Evolutionary conservation across 1,140 invertebrate genomes (phyloP).

Genomic region (Mamestra configurata): DNA sequence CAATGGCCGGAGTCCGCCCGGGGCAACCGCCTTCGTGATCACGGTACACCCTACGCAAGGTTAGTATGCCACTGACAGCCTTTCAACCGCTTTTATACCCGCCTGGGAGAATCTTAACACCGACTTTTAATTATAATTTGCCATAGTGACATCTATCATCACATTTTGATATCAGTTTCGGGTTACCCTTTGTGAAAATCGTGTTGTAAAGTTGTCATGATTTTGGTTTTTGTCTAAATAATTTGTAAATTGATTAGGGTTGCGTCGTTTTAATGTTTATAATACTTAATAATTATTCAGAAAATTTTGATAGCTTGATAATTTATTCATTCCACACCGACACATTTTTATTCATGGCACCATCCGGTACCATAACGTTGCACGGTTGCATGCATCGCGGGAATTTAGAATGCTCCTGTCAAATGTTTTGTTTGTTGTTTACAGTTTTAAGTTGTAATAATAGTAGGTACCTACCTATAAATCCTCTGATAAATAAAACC

Average conservation of each 20-base stretch:
- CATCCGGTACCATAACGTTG: neutral
- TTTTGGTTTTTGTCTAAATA: neutral
- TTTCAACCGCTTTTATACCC: slow-evolving; percentile 65
- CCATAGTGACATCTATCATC: slow-evolving; percentile 77
- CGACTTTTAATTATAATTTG: slow-evolving; percentile 64
- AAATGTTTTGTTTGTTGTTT: neutral
- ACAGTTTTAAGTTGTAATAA: no score
- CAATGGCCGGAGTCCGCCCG: slow-evolving; percentile 81
- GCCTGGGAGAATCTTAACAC: slow-evolving; percentile 60
- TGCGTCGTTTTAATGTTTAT: neutral
- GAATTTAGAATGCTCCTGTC: neutral
- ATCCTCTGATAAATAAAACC: no score
- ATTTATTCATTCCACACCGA: neutral
- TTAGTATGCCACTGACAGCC: slow-evolving; percentile 80
- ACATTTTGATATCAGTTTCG: neutral
- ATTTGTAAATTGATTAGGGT: no score
- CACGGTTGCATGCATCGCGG: neutral
- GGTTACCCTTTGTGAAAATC: slow-evolving; percentile 16
- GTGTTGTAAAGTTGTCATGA: neutral
- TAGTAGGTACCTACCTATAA: no score
- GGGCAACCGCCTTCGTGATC: slow-evolving; percentile 88
- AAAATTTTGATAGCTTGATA: no score
- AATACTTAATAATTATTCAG: no score
- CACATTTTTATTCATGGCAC: neutral
- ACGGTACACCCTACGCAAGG: slow-evolving; percentile 88